A percentile compares a stretch with the other conserved stretches of the same genome.
These are phyloP conservation scores for Amniataba percoides DNA, from an alignment of 2,797 vertebrate species.

Conservation along the genomic window DNA sequence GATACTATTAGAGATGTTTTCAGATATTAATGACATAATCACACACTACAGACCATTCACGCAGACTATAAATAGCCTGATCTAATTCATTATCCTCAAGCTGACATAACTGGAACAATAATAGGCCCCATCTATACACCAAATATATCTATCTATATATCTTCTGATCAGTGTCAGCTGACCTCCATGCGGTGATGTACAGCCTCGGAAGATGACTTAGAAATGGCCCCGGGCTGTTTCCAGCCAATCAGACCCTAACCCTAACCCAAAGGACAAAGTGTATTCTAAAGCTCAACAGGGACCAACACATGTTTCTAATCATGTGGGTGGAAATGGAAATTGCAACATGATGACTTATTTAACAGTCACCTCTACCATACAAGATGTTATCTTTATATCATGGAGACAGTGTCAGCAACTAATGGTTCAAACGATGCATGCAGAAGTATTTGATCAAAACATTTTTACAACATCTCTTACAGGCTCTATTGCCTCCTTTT, in stretches of 20 bases:
- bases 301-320: neutral
- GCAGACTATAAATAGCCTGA: neutral
- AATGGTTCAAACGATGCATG: neutral
- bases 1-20: neutral
- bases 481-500: neutral
- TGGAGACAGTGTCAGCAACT: neutral
- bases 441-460: neutral
- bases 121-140: neutral
- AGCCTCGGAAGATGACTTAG: neutral
- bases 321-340: neutral
- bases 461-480: neutral
- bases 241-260: too few relatives aligned
- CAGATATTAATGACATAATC: neutral
- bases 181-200: conserved; percentile 1
- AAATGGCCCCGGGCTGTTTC: neutral
- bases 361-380: neutral
- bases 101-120: neutral
- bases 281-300: neutral
- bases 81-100: conserved; percentile 7
- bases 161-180: conserved; percentile 13
- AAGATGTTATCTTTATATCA: neutral
- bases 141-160: too few relatives aligned
- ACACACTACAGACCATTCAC: neutral
- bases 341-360: neutral
- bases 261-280: neutral